Base-by-base conservation (phyloP, 1,140 invertebrate species). In the Sarcophaga peregrina region DNA sequence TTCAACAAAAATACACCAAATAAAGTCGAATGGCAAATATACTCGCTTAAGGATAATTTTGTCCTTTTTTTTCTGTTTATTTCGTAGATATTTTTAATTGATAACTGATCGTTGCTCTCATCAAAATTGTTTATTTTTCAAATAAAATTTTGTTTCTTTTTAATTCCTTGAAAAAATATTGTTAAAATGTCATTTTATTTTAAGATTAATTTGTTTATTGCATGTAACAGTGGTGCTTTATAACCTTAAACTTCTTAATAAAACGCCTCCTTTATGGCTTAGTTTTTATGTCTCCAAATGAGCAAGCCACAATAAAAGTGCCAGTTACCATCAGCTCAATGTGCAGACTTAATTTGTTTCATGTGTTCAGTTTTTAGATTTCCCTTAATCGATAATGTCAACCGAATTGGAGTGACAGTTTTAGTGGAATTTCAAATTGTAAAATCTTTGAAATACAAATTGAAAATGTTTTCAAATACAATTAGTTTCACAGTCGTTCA, bases 171-270 rank as follows among this genome's bases (percentile, higher is more conserved):
- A 58, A 11, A 6, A 68, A 68, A 68, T 68, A 68, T 68, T 17
- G 58, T 68, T 68, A 68, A 17, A 20, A 68, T 68, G 58, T 68
- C 58, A 17, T 68, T 68, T 68, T 15, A 68, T 68, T 68, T n/a
- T 15, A 68, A 68, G 58, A 68, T 68, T 68, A 68, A 68, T 68
- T 68, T 68, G 58, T 68, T 68, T 68, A 68, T 68, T 68, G 58
- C 58, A 68, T 68, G 6, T 50, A 8, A 6, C 6, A 8, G 11
- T 50, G 7, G 58, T 15, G 4, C 7, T 20, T 68, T 8, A 20
- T 10, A 8, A 68, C n/a, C 54, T 58, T 15, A 17, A 25, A 20
- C 17, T 25, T 37, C 25, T 37, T 37, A 37, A 37, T 25, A 25
- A 68, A 68, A 68, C 62, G 62, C 62, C 62, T 25, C 62, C 9